phyloP scores from a whole-genome alignment of 2,888 invertebrate species.

The Electrophaes corylata region DNA sequence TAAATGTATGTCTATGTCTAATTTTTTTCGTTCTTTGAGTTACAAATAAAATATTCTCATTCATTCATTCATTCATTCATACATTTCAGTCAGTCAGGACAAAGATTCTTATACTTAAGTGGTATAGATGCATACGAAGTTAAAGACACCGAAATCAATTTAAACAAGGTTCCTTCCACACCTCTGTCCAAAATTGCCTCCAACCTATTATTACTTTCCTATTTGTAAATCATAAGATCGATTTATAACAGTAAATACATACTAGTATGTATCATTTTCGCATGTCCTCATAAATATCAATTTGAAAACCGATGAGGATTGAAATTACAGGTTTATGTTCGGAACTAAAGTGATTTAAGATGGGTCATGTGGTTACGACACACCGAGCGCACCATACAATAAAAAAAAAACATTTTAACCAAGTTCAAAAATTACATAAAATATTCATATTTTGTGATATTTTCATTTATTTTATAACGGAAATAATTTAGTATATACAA shows the following conservation, averaged over 20 bases:
- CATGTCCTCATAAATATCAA: conserved; percentile 41
- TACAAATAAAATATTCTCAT: too few species aligned
- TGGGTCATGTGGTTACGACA: conserved; percentile 5
- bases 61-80: too few species aligned
- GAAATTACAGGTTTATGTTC: conserved; percentile 40
- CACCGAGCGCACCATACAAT: conserved; percentile 1
- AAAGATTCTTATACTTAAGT: too few species aligned
- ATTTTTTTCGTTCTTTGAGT: too few species aligned
- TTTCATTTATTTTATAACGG: too few species aligned
- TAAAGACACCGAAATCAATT: background rate
- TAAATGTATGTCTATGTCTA: too few species aligned
- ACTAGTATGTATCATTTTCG: conserved; percentile 38
- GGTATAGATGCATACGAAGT: background rate
- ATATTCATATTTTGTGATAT: too few species aligned
- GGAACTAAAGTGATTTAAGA: conserved; percentile 39
- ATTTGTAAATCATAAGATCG: conserved; percentile 22
- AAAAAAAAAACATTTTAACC: background rate
- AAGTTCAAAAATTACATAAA: too few species aligned
- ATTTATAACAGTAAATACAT: conserved; percentile 34
- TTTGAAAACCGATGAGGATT: conserved; percentile 36
- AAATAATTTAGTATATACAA: too few species aligned
- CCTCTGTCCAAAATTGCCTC: conserved; percentile 5
- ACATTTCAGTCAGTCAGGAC: too few species aligned
- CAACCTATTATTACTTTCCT: conserved; percentile 21
- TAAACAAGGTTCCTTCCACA: conserved; percentile 2